A percentile compares a stretch with the other conserved stretches of the same genome.
Evolutionary conservation across 2,113 vertebrate genomes (phyloP).

Genomic region (Pituophis catenifer): DNA sequence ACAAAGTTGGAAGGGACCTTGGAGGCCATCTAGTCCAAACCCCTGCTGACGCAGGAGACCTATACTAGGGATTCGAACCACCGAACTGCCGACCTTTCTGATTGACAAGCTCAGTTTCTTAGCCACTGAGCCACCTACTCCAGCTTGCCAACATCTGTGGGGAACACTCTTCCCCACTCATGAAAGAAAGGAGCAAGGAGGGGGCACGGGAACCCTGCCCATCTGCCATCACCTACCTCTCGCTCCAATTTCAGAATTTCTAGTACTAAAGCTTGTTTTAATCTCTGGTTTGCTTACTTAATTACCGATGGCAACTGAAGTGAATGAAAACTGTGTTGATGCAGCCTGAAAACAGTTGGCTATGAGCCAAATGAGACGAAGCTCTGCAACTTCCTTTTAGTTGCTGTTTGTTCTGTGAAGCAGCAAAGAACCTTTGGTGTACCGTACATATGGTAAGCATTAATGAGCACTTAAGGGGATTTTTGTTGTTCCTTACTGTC

Average conservation of each 20-base stretch:
- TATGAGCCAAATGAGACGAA: neutral
- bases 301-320: slow-evolving; percentile 19
- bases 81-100: too few species aligned
- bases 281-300: neutral
- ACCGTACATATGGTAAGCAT: neutral
- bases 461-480: neutral
- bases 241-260: slow-evolving; percentile 19
- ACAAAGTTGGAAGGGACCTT: too few species aligned
- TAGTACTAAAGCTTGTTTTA: slow-evolving; percentile 18
- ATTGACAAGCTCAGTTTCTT: too few species aligned
- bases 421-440: fast-evolving
- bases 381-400: neutral
- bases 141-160: slow-evolving; percentile 23
- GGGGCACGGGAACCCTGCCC: slow-evolving; percentile 11
- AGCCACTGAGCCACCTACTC: too few species aligned
- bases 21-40: too few species aligned
- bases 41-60: too few species aligned
- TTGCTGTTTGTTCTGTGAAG: neutral
- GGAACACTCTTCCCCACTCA: slow-evolving; percentile 2
- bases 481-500: neutral
- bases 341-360: slow-evolving; percentile 6
- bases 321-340: slow-evolving; percentile 19
- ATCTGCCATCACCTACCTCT: neutral
- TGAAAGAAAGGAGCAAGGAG: neutral
- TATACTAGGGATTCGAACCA: too few species aligned